Evolutionary conservation across 1,140 invertebrate genomes (phyloP).

Genomic region (Euglossa dilemma): DNA sequence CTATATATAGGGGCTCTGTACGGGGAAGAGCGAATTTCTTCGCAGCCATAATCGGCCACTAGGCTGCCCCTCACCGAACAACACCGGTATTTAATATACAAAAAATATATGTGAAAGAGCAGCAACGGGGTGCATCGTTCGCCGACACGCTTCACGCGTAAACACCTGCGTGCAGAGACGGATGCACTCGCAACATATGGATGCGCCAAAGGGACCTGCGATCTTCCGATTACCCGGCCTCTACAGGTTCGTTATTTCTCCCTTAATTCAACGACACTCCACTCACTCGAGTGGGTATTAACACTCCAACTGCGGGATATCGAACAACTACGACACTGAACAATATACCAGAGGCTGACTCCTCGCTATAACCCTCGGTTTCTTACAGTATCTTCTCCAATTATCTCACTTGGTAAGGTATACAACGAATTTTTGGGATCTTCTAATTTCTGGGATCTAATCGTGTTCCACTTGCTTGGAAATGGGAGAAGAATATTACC

Average conservation of each 20-base stretch:
- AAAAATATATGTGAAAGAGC: not conserved
- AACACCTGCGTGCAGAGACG: slow-evolving; percentile 10
- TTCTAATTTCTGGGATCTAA: no score
- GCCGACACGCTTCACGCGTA: slow-evolving; percentile 24
- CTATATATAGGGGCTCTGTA: no score
- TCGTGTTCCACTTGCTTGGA: no score
- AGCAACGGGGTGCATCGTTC: not conserved
- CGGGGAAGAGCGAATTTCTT: not conserved
- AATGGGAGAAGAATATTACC: no score
- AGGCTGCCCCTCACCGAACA: not conserved
- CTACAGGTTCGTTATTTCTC: not conserved
- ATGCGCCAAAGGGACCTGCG: not conserved
- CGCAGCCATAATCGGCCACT: not conserved
- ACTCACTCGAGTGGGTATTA: not conserved
- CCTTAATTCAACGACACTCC: not conserved
- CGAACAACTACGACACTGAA: no score
- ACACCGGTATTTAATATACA: slow-evolving; percentile 1
- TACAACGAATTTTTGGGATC: no score
- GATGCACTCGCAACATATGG: slow-evolving; percentile 7
- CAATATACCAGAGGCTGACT: no score
- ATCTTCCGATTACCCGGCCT: not conserved
- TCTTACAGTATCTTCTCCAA: no score
- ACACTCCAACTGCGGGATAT: not conserved
- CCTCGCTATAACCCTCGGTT: no score
- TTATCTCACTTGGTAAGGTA: no score